These are phyloP conservation scores for Perca flavescens DNA, from an alignment of 2,113 vertebrate species.

Conservation along the genomic window DNA sequence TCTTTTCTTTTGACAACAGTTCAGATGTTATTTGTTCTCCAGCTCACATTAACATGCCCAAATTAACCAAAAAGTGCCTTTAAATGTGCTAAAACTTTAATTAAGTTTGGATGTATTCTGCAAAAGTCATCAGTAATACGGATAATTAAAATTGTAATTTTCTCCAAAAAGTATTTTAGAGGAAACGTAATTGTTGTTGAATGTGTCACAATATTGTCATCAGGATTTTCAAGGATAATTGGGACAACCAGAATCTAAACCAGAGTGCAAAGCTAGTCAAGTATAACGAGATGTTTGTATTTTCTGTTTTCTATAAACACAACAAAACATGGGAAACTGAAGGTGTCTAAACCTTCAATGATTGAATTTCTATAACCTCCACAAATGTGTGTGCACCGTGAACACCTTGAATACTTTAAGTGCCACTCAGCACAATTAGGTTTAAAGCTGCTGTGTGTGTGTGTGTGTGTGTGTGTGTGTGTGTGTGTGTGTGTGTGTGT, in stretches of 20 bases:
- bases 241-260: neutral
- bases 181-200: neutral
- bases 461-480: too few relatives aligned
- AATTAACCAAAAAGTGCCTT: neutral
- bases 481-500: too few relatives aligned
- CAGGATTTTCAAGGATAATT: neutral
- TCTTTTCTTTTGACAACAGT: neutral
- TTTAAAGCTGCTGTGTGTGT: constrained; percentile 10
- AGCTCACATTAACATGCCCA: neutral
- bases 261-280: neutral
- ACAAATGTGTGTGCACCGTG: neutral
- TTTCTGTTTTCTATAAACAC: neutral
- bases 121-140: neutral
- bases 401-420: constrained; percentile 10
- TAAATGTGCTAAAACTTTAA: neutral
- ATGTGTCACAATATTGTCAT: neutral
- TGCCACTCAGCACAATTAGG: constrained; percentile 8
- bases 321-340: neutral
- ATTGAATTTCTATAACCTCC: constrained; percentile 11
- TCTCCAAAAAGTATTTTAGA: neutral
- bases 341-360: neutral
- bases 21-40: neutral
- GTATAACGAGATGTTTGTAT: neutral
- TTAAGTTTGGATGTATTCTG: neutral
- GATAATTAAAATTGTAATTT: neutral